These are phyloP conservation scores for Drosophila cognata DNA, from an alignment of 2,888 invertebrate genomes.

Conservation along the genomic window DNA sequence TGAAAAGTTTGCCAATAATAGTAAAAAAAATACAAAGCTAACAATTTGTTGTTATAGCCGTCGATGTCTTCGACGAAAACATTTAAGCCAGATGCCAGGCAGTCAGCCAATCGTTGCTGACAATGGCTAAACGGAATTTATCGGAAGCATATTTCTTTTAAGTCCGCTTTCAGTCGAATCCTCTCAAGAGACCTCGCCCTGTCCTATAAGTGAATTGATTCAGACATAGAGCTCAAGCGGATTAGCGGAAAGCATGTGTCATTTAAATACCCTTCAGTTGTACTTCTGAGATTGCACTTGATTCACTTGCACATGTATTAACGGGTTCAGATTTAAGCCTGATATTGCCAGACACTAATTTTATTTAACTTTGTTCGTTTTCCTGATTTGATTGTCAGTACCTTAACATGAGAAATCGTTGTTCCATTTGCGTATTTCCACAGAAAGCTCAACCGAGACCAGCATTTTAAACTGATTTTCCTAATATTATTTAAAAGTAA, in stretches of 20 bases:
- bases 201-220: neutral
- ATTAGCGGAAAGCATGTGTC: slow-evolving; percentile 2
- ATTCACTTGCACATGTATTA: neutral
- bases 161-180: slow-evolving; percentile 10
- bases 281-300: neutral
- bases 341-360: neutral
- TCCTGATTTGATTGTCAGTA: neutral
- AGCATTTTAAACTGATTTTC: neutral
- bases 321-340: neutral
- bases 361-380: neutral
- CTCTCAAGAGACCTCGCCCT: neutral
- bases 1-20: slow-evolving; percentile 48
- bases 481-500: neutral
- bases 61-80: slow-evolving; percentile 49
- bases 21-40: slow-evolving; percentile 14
- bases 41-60: slow-evolving; percentile 60
- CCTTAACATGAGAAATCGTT: neutral
- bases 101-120: slow-evolving; percentile 50
- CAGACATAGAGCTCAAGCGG: neutral
- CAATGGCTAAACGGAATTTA: slow-evolving; percentile 31
- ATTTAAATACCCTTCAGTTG: neutral
- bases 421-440: neutral
- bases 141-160: slow-evolving; percentile 6
- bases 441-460: neutral
- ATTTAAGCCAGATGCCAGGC: slow-evolving; percentile 59